Evolutionary conservation across 2,113 vertebrate species (phyloP), one percentile per base, ranked within the genome.

Genomic region (Muscicapa adusta): DNA sequence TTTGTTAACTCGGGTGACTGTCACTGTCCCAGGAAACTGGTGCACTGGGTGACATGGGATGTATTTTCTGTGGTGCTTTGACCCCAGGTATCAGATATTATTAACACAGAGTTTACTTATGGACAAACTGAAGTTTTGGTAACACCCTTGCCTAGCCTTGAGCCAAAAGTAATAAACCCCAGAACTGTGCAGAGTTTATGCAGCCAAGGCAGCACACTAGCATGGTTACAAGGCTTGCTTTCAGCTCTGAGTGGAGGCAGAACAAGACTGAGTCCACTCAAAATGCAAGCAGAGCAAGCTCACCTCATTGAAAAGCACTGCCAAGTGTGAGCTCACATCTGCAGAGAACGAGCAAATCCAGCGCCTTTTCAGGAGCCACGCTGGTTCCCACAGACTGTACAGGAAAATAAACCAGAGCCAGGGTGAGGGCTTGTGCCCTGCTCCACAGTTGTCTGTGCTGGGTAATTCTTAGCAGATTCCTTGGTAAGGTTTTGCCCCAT

Each of bases 81-180:
- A 76, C 42, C 34, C 10, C n/a, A 31, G 20, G 18, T 89, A 78
- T 26, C 36, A 10, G 48, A 38, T 10, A 14, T 19, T 61, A 38
- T 10, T 28, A 91, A 50, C 43, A 72, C 23, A 4, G 2, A 62
- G 50, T 68, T 94, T 88, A 34, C 29, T 66, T 47, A 24, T 2
- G 8, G 33, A 29, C 28, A 76, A 73, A 90, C 72, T 40, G 38
- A 85, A 83, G 42, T 42, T 76, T 83, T 79, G 47, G 22, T 82
- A 82, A 70, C 23, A 42, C 6, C 10, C 68, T 61, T 72, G 12
- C 78, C n/a, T 45, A 61, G 20, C 36, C 24, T 45, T 38, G 62
- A 82, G 81, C 62, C 77, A 68, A 85, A 54, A 91, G 28, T 42
- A 95, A 91, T 47, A 76, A 85, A 83, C 18, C 19, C 16, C 18